Percentiles rank a stretch among this genome's conserved stretches.
Conservation (phyloP, 2,797 vertebrate genomes). For the Xiphophorus birchmanni region DNA sequence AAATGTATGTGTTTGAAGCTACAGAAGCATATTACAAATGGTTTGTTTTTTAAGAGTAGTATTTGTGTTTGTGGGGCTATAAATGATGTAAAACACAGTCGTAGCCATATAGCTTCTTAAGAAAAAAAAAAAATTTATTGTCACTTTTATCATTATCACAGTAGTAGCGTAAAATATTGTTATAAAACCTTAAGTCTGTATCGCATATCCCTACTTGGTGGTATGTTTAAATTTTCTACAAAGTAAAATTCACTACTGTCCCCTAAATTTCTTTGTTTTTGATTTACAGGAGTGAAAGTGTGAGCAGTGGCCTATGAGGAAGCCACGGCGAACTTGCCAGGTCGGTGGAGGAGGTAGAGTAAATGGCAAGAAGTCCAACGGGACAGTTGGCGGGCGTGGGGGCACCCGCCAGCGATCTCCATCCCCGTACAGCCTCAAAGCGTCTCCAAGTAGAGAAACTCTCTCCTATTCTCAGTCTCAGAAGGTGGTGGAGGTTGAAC, state of each 20-base stretch:
- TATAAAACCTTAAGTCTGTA: not conserved
- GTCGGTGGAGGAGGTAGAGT: conserved; percentile 76
- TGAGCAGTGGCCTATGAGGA: conserved; percentile 88
- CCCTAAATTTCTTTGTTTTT: conserved; percentile 23
- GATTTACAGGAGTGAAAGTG: conserved; percentile 60
- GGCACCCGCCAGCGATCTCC: conserved; percentile 84
- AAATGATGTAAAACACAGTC: too few species aligned
- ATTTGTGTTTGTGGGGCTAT: too few species aligned
- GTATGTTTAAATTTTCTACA: not conserved
- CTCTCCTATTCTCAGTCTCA: conserved; percentile 94
- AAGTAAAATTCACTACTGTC: not conserved
- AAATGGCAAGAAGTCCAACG: conserved; percentile 76
- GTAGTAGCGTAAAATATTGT: too few species aligned
- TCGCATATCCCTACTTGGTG: not conserved
- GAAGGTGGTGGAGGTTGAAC: conserved; percentile 95
- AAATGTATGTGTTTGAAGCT: too few species aligned
- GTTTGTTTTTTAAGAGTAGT: too few species aligned
- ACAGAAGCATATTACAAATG: too few species aligned
- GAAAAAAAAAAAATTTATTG: too few species aligned
- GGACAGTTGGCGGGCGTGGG: conserved; percentile 78
- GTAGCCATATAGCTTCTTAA: too few species aligned
- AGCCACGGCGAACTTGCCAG: conserved; percentile 89
- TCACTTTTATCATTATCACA: too few species aligned
- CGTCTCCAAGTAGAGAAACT: conserved; percentile 89
- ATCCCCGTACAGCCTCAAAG: conserved; percentile 92